Evolutionary conservation across 1,140 invertebrate genomes (phyloP), one percentile per base, ranked within the genome.

Genomic region (Drosophila santomea): DNA sequence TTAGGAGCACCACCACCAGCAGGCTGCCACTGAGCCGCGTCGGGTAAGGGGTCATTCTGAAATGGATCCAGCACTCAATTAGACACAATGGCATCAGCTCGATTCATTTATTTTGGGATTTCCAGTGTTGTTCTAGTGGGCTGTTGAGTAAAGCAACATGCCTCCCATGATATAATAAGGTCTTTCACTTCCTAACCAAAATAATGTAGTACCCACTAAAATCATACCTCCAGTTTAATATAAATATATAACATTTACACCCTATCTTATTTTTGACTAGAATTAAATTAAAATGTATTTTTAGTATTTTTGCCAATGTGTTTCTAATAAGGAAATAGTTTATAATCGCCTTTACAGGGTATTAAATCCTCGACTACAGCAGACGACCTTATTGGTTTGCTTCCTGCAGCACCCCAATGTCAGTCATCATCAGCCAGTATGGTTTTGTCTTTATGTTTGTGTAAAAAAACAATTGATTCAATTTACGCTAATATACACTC

Each of bases 401-500:
- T 20, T 38, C 32, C 54, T 38, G n/a, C 38, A 17, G 48, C 35
- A 54, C 51, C 69, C 15, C 32, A 51, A 38, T 80, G 68, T 74
- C 72, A 77, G 48, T 89, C 73, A 61, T 77, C 44, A 82, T 89
- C 72, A 60, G 39, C 10, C 41, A 23, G 39, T 52, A 23, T 38
- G 45, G 52, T 47, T 61, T 62, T 67, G 72, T 68, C 81, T 82
- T 64, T 68, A 50, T 69, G 67, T 71, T 57, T 71, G 36, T 38
- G 63, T 74, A 66, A 56, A 82, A 17, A 74, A 88, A 88, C 83
- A 89, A 89, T 89, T 84, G 64, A 89, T 75, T 89, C 80, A 84
- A 89, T 89, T 89, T 80, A 66, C 32, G 74, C 75, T 77, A 55
- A 74, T 88, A 66, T 66, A 76, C 60, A 57, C 43, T 32, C 25